A percentile compares a stretch with the other conserved stretches of the same genome.
Evolutionary conservation across 2,113 vertebrate genomes (phyloP).

Genomic region (Saccopteryx bilineata): DNA sequence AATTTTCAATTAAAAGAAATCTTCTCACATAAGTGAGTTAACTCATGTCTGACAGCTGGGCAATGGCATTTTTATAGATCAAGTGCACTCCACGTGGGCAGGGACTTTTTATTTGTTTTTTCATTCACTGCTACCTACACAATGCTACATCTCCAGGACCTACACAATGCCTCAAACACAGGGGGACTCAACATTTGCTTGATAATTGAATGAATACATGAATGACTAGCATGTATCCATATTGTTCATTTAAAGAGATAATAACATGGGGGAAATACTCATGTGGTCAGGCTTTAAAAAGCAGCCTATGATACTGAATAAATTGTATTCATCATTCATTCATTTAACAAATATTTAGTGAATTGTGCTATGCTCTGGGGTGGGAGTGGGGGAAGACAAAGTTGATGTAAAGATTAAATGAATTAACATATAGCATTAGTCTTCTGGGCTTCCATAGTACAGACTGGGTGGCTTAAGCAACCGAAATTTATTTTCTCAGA

Average conservation of each 20-base stretch:
- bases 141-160: not conserved
- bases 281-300: not conserved
- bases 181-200: not conserved
- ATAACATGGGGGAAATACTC: not conserved
- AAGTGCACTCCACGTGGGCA: not conserved
- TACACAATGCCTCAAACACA: not conserved
- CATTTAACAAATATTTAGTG: not conserved
- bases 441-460: not conserved
- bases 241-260: constrained; percentile 13
- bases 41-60: not conserved
- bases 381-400: not conserved
- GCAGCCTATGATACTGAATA: not conserved
- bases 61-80: not conserved
- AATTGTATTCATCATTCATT: not conserved
- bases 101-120: not conserved
- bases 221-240: not conserved
- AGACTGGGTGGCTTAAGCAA: not conserved
- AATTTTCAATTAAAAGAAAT: constrained; percentile 48
- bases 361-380: not conserved
- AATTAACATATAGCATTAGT: not conserved
- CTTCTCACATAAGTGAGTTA: not conserved
- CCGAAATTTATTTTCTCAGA: not conserved
- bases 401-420: not conserved
- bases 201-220: not conserved
- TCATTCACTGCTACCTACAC: not conserved